Conservation (phyloP, 2,888 invertebrate species). For the Kuschelorhynchus macadamiae region DNA sequence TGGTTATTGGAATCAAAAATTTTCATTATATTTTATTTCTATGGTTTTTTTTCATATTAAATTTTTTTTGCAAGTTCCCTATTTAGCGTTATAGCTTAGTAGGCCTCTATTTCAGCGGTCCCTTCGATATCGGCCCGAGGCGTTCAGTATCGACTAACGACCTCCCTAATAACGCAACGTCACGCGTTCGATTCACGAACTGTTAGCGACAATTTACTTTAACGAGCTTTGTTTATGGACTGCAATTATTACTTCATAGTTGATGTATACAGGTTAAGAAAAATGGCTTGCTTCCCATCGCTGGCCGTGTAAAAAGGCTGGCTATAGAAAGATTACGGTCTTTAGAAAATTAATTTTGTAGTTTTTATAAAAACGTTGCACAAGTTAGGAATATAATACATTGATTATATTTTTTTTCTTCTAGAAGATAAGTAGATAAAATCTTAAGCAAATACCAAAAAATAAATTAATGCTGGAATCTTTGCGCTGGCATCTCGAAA, state of each 20-base stretch:
- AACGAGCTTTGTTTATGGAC: constrained; percentile 65
- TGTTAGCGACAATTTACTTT: constrained; percentile 66
- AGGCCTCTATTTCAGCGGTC: constrained; percentile 11
- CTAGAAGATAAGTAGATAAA: too few relatives aligned
- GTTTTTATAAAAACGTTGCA: too few relatives aligned
- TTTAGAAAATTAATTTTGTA: not conserved
- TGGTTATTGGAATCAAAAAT: too few relatives aligned
- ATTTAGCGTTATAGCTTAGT: not conserved
- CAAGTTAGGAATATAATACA: too few relatives aligned
- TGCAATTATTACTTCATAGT: constrained; percentile 62
- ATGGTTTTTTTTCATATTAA: too few relatives aligned
- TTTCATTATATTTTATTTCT: too few relatives aligned
- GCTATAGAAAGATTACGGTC: too few relatives aligned
- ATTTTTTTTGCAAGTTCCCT: too few relatives aligned
- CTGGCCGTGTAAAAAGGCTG: not conserved
- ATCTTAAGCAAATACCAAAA: too few relatives aligned
- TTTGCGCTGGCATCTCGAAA: too few relatives aligned
- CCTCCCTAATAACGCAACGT: constrained; percentile 62
- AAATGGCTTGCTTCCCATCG: constrained; percentile 26
- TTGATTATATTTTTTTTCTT: too few relatives aligned
- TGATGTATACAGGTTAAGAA: constrained; percentile 46
- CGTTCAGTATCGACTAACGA: constrained; percentile 60
- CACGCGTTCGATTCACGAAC: constrained; percentile 66
- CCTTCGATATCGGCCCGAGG: constrained; percentile 53
- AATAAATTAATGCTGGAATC: too few relatives aligned